Evolutionary conservation across 37 sponge, comb jelly and placozoan genomes (phyloP), one percentile per base, ranked within the genome.

Genomic region (Agelas oroides): DNA sequence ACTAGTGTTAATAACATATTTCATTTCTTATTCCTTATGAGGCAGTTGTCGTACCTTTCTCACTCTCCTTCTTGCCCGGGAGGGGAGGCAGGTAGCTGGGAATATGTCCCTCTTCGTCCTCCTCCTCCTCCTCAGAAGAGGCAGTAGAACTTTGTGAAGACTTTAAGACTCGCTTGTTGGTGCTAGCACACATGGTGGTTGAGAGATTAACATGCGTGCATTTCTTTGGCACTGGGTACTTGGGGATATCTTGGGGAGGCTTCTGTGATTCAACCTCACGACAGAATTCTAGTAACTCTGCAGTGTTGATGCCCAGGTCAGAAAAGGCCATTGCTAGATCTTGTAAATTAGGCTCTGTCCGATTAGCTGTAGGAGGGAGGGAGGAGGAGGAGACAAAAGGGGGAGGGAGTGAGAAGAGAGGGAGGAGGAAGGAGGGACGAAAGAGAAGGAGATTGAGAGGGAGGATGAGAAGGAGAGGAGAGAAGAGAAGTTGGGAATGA

Each of bases 51-150:
- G 46, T 8, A 72, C 72, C 82, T 71, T 71, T 59, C 41, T 82
- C 81, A 12, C 6, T 53, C 32, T 61, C 62, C 37, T 25, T 18
- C 34, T 84, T 62, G 24, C 58, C 55, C 5, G 85, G 85, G 0
- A 84, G 57, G 28, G 76, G 76, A 65, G 85, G 85, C 2, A 76
- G 53, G 41, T 84, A 75, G 13, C 68, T 28, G 53, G 75, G 85
- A 53, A 76, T 76, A 14, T 61, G 62, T 64, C 62, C 84, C 17
- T 24, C 21, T 46, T 84, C 84, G 5, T 25, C 35, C n/a, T 84
- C 68, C 31, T 84, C 85, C 24, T 84, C 85, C 13, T 75, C 76
- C 6, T 55, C 46, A 24, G 70, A 71, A 11, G 46, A 35, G 3
- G 63, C 30, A 1, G 72, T 54, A 1, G 62, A 57, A 1, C 59